These are phyloP conservation scores for Cirrhinus molitorella DNA, from an alignment of 2,797 vertebrate species.

Conservation along the genomic window DNA sequence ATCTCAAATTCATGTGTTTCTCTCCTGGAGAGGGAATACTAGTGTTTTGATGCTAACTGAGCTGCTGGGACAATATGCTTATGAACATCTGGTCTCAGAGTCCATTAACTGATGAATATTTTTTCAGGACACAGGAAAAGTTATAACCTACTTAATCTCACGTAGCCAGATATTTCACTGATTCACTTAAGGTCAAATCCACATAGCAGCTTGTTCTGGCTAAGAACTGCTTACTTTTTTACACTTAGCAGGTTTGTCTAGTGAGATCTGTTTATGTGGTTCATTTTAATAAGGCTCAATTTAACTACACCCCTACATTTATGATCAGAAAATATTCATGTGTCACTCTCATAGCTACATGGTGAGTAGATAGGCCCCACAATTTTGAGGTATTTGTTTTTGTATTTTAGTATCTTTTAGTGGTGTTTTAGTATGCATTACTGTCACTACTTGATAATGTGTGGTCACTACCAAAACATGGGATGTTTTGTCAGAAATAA, in stretches of 20 bases:
- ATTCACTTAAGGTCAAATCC: background rate
- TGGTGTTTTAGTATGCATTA: too few species aligned
- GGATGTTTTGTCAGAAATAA: too few species aligned
- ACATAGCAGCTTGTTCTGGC: background rate
- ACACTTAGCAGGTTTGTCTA: background rate
- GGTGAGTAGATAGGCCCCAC: too few species aligned
- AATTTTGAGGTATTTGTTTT: too few species aligned
- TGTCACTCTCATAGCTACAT: too few species aligned
- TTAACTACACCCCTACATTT: too few species aligned
- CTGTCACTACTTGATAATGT: too few species aligned
- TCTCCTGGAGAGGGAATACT: background rate
- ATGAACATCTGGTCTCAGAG: constrained; percentile 7
- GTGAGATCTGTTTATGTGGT: background rate
- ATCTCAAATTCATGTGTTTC: background rate
- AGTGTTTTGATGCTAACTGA: background rate
- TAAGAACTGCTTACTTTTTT: background rate
- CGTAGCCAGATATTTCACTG: background rate
- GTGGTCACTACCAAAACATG: too few species aligned
- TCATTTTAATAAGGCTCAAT: background rate
- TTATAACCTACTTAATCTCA: background rate
- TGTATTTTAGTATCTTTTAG: too few species aligned
- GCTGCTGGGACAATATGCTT: background rate
- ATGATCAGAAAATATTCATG: too few species aligned
- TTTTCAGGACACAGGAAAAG: background rate
- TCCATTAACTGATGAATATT: background rate